Conservation (phyloP, 2,888 invertebrate genomes). For the Sinodicranocentrus sp. region DNA sequence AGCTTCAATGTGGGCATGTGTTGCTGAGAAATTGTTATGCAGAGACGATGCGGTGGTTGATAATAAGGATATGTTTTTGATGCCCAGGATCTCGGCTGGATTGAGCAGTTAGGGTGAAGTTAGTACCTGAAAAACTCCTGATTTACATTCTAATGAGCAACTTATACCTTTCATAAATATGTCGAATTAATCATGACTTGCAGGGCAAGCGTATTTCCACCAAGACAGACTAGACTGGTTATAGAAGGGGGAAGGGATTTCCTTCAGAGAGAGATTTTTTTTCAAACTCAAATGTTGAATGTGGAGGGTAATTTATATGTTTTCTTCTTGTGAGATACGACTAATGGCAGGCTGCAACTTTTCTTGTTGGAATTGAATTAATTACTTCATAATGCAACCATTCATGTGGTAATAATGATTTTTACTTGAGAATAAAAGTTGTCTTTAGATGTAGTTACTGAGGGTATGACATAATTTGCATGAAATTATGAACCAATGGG, state of each 20-base stretch:
- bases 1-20: not conserved
- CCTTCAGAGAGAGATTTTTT: too few relatives aligned
- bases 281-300: too few relatives aligned
- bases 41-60: not conserved
- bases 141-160: conserved; percentile 38
- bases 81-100: conserved; percentile 9
- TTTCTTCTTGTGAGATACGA: not conserved
- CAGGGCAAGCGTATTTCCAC: not conserved
- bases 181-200: conserved; percentile 33
- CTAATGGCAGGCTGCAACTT: not conserved
- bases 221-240: conserved; percentile 4
- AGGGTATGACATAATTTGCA: not conserved
- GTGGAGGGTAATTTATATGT: too few relatives aligned
- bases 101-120: conserved; percentile 19
- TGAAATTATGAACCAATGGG: conserved; percentile 13
- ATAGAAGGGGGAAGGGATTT: not conserved
- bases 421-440: too few relatives aligned
- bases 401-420: conserved; percentile 5
- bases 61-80: conserved; percentile 2
- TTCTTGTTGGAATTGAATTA: conserved; percentile 41
- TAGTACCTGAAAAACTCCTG: conserved; percentile 36
- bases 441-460: not conserved
- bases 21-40: not conserved
- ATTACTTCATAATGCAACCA: conserved; percentile 42
- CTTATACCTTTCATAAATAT: conserved; percentile 32